Evolutionary conservation across 2,888 invertebrate species (phyloP).

Genomic region (Netelia melanura): DNA sequence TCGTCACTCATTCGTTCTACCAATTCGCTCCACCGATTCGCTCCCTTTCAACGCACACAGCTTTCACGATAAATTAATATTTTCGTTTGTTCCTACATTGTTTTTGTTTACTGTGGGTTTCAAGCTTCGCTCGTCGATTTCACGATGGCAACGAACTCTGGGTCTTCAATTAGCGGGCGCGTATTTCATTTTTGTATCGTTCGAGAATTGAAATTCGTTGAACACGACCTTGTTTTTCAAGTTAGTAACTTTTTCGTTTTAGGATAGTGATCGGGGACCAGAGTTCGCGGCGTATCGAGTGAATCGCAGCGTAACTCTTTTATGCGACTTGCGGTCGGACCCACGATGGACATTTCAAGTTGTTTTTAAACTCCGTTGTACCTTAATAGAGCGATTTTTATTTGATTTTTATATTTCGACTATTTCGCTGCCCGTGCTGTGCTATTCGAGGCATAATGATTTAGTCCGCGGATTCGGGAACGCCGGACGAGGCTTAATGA

Average conservation of each 20-base stretch:
- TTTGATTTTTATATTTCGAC: slow-evolving; percentile 34
- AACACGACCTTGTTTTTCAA: slow-evolving; percentile 30
- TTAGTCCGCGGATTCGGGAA: slow-evolving; percentile 46
- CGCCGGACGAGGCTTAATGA: not conserved
- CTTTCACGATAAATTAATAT: slow-evolving; percentile 36
- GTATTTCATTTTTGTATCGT: not conserved
- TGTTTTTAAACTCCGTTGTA: slow-evolving; percentile 27
- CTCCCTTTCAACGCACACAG: slow-evolving; percentile 24
- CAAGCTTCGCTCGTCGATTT: slow-evolving; percentile 52
- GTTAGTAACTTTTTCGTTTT: slow-evolving; percentile 50
- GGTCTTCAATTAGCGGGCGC: not conserved
- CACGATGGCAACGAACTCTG: slow-evolving; percentile 19
- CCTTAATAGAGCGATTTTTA: slow-evolving; percentile 30
- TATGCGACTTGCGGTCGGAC: not conserved
- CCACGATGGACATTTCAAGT: not conserved
- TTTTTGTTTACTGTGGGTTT: not conserved
- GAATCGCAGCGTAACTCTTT: slow-evolving; percentile 55
- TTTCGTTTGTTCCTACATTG: slow-evolving; percentile 20
- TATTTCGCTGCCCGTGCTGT: slow-evolving; percentile 26
- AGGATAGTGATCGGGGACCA: slow-evolving; percentile 43
- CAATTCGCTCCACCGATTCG: slow-evolving; percentile 47
- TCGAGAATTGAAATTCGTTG: not conserved
- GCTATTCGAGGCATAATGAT: slow-evolving; percentile 57
- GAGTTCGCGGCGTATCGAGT: slow-evolving; percentile 49
- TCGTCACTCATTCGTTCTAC: slow-evolving; percentile 46